Percentiles rank a stretch among this genome's conserved stretches.
These are phyloP conservation scores for Polydrusus cervinus DNA, from an alignment of 2,888 invertebrate genomes.

Conservation along the genomic window DNA sequence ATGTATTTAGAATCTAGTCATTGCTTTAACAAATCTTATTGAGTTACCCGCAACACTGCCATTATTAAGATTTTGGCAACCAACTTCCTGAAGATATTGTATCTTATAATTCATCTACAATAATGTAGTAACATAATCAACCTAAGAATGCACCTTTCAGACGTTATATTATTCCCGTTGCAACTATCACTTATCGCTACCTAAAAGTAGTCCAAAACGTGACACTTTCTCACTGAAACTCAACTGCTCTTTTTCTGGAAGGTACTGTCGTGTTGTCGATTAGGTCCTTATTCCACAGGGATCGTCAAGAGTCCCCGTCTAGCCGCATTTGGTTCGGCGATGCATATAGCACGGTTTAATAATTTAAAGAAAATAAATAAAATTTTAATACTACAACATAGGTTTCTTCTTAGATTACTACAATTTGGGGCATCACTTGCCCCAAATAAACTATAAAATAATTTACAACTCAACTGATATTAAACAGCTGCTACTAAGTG, in stretches of 20 bases:
- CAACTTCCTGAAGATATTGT: conserved; percentile 20
- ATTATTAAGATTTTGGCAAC: conserved; percentile 20
- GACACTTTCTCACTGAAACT: conserved; percentile 12
- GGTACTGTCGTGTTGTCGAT: conserved; percentile 21
- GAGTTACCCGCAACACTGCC: conserved; percentile 12
- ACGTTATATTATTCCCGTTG: not conserved
- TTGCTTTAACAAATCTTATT: not conserved
- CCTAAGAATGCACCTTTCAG: conserved; percentile 19
- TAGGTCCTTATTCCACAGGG: conserved; percentile 6
- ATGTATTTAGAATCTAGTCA: not conserved
- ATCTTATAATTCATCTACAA: conserved; percentile 20
- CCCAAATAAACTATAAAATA: conserved; percentile 63
- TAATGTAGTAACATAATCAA: conserved; percentile 25
- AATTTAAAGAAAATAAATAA: conserved; percentile 13
- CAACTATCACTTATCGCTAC: conserved; percentile 5
- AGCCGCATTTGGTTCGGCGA: conserved; percentile 23
- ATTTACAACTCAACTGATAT: conserved; percentile 33
- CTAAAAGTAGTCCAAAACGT: conserved; percentile 16
- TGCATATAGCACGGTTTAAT: conserved; percentile 1
- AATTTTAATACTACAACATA: conserved; percentile 21
- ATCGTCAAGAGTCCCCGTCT: not conserved
- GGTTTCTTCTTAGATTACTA: conserved; percentile 21
- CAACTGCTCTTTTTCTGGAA: conserved; percentile 14
- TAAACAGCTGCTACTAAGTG: conserved; percentile 38
- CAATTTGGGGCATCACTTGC: conserved; percentile 61